Evolutionary conservation across 2,888 invertebrate genomes (phyloP).

Genomic region (Melanargia galathea): DNA sequence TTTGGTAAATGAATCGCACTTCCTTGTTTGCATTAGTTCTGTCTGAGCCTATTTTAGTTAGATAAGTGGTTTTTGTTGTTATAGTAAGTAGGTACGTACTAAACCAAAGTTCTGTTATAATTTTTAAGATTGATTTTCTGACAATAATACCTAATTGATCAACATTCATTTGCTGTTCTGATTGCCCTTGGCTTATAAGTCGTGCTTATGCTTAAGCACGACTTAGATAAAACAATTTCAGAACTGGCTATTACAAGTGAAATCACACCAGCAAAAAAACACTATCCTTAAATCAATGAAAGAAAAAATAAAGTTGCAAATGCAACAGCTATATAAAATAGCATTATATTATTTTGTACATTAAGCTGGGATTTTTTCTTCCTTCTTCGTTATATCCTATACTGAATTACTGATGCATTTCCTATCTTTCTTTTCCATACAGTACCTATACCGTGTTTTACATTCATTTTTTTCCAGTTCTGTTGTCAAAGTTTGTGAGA

Average conservation of each 20-base stretch:
- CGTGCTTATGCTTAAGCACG: background rate
- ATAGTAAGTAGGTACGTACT: too few relatives aligned
- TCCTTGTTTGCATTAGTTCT: constrained; percentile 16
- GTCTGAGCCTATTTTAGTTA: background rate
- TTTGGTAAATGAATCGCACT: constrained; percentile 19
- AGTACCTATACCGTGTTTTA: background rate
- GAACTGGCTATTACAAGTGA: background rate
- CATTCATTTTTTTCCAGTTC: background rate
- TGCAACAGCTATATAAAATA: background rate
- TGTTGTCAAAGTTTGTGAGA: background rate
- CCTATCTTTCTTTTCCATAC: background rate
- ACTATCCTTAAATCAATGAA: background rate
- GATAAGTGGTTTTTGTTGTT: constrained; percentile 14
- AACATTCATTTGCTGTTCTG: background rate
- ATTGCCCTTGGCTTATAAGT: too few relatives aligned
- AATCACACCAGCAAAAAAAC: background rate
- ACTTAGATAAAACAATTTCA: background rate
- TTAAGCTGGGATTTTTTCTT: background rate
- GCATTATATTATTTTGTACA: too few relatives aligned
- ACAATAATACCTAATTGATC: background rate
- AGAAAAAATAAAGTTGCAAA: background rate
- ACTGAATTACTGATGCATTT: too few relatives aligned
- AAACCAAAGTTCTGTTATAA: background rate
- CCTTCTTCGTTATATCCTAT: background rate
- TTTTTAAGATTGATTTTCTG: background rate